phyloP scores from a whole-genome alignment of 2,888 invertebrate species.

The Leucophenga montana region DNA sequence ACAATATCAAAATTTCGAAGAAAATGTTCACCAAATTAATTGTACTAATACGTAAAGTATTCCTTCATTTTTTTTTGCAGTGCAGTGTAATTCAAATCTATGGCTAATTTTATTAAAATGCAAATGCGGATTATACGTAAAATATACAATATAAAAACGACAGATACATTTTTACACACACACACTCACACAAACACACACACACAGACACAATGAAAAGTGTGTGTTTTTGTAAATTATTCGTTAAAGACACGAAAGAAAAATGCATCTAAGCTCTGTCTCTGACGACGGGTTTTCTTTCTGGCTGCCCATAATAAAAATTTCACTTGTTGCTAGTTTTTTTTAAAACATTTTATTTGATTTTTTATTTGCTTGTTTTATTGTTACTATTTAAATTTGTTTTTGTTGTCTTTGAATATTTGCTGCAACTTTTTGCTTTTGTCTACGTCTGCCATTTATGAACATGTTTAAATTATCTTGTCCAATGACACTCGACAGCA shows the following conservation, averaged over 20 bases:
- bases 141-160: no score
- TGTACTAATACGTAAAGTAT: no score
- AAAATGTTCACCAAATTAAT: no score
- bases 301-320: neutral
- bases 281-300: neutral
- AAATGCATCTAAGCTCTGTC: neutral
- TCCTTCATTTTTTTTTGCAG: neutral
- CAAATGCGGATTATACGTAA: no score
- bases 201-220: neutral
- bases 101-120: no score
- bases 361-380: neutral
- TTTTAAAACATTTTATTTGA: neutral
- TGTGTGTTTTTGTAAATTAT: no score
- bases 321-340: conserved; percentile 10
- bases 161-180: neutral
- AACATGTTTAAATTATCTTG: neutral
- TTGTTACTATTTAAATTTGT: neutral
- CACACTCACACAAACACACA: neutral
- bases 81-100: neutral
- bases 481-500: no score
- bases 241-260: no score
- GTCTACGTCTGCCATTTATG: neutral
- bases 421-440: neutral
- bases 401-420: conserved; percentile 6
- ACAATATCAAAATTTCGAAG: no score